Base-by-base conservation (phyloP, 2,888 invertebrate genomes). In the Cylloceria caligata region DNA sequence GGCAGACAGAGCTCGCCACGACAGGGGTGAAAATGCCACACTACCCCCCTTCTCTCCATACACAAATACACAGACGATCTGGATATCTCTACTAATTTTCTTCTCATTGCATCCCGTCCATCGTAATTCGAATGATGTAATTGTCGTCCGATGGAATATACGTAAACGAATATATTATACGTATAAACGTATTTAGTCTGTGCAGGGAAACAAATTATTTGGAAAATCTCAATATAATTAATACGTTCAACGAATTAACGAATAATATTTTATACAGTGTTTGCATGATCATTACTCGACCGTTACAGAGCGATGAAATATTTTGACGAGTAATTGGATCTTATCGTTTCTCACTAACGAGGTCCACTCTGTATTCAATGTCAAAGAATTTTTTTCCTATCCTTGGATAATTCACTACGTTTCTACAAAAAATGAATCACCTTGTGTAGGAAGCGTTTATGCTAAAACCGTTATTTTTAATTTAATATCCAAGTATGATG, bases 1-100 rank as follows among this genome's bases (percentile, higher is more conserved):
- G 52, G 65, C 75, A 60, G 78, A 69, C 16, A 57, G 75, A 81
- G 49, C 27, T 72, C 47, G 68, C 42, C 34, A 55, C 60, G 68
- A 47, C 68, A 19, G 68, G 64, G 69, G 77, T 77, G 83, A 84
- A 84, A 84, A 83, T 49, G 64, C 74, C 47, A 30, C 45, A 67
- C 13, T n/a, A 60, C 11, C 16, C 34, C 5, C 39, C 19, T 36
- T 11, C 21, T 2, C 27, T 60, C 55, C 30, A 36, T 75, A n/a
- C n/a, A n/a, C n/a, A n/a, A n/a, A n/a, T n/a, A n/a, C n/a, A n/a
- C n/a, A n/a, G n/a, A n/a, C n/a, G n/a, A n/a, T 72, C 71, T 69
- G 55, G 68, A 73, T 77, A 73, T 83, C 69, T 65, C 68, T 72
- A 72, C 71, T 75, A 83, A 83, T 84, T 85, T 86, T 85, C 81